Base-by-base conservation (phyloP, 2,797 vertebrate species). In the Gallinago stenura region DNA sequence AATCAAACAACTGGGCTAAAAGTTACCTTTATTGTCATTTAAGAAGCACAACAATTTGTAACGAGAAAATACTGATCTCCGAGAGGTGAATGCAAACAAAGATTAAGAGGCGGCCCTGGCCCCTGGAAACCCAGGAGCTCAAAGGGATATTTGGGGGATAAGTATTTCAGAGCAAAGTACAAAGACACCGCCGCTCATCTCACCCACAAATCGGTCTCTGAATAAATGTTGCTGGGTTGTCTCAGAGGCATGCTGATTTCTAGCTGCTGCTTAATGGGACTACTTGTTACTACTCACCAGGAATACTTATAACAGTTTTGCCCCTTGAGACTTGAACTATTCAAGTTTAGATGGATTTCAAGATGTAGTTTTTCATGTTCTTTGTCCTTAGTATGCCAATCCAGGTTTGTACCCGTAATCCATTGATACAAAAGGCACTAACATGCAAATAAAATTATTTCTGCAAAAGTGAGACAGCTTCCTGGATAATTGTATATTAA, bases 1-100 rank as follows among this genome's bases (percentile, higher is more conserved):
- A 91, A 92, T 69, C 66, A 96, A 87, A 96, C 31, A 24, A 69
- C 45, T 73, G 61, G 84, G 87, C 91, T 93, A 88, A 87, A 94
- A 93, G 93, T 87, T 87, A 87, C 64, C 54, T 76, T 92, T 66
- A 95, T 83, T 87, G 39, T 48, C 35, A 93, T 91, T 89, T 70
- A 56, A 83, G 95, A 91, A 84, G 89, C 96, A 95, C 37, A 65
- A 87, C 86, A 80, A 91, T 94, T 94, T 90, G 89, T 87, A 95
- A 94, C 18, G 50, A 89, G 91, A 95, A 93, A 95, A 90, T 80
- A 93, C 91, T 96, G 93, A 93, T 97, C 89, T 92, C 91, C 35
- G 62, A 96, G 64, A 83, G 68, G 72, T 72, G 88, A 96, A 82
- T 89, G 95, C 91, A 97, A 97, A 97, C 77, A 92, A 93, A 97